Evolutionary conservation across 2,888 invertebrate species (phyloP), one percentile per base, ranked within the genome.

Genomic region (Charanyca ferruginea): DNA sequence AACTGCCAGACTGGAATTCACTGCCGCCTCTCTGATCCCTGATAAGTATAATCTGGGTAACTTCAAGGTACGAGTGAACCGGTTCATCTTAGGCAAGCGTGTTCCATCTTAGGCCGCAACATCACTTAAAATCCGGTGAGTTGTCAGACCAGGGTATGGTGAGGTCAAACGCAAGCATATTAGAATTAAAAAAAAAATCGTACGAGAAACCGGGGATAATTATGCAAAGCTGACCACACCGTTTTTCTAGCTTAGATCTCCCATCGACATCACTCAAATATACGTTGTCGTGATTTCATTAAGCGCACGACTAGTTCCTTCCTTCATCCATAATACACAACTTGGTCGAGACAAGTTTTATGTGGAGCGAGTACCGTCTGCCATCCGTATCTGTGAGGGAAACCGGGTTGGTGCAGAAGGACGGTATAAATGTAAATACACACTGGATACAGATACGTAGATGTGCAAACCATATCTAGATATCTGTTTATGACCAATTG

Each of bases 351-450:
- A 68, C 58, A 44, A 47, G 71, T 57, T 76, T 64, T 71, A 71
- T 71, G 58, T 76, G 61, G 76, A 58, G 45, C 73, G 42, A 42
- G 53, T 68, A 32, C 75, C 45, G 58, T 70, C 61, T 54, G 16
- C 62, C 22, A 76, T 69, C 52, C 55, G 41, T 35, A 59, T 59
- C n/a, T 69, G 45, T 53, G 38, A 54, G 1, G 18, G 28, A 51
- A 62, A 69, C 41, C 48, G 44, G 57, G 70, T 58, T 45, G 69
- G 18, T 35, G n/a, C 35, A 20, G 41, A 18, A 53, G 47, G 7
- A 3, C 11, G 32, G 23, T 60, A 9, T n/a, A 38, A 35, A 23
- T 28, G 32, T 38, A 16, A 7, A 42, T 25, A n/a, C n/a, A 20
- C 13, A 18, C n/a, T 45, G 7, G 13, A 38, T 7, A 28, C 4